Evolutionary conservation across 2,797 vertebrate species (phyloP), one percentile per base, ranked within the genome.

Genomic region (Acanthopagrus latus): DNA sequence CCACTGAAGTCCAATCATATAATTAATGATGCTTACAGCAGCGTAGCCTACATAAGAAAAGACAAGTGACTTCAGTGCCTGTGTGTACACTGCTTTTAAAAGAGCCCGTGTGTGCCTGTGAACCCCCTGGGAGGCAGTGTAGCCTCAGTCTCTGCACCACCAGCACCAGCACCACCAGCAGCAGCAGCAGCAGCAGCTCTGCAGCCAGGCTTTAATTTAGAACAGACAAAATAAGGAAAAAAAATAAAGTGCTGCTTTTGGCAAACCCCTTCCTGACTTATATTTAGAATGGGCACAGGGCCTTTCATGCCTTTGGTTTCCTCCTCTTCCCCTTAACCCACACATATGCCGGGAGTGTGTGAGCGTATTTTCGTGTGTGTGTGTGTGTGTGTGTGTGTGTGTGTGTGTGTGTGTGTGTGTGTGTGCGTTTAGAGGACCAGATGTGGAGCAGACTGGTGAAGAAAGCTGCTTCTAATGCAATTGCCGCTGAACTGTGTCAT

Each of bases 291-390:
- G 84, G 89, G 90, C 92, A 88, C 88, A 85, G 82, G 82, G 91
- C 92, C 92, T 94, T 92, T 93, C 91, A 86, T 94, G 91, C 91
- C 88, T 90, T 93, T 91, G 94, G 93, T 95, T 95, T 93, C 87
- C 91, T 91, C 80, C 83, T 88, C 81, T 94, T 91, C 88, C 90
- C 88, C 82, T 86, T 82, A 86, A 92, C 89, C 92, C 93, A 93
- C 95, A 94, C 89, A 89, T 88, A 92, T 91, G 93, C 92, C 60
- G 86, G 62, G 80, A 77, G 82, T 86, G 83, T 86, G 86, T 85
- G 77, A 56, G 74, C 5, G 23, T 62, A 41, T 80, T 54, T 80
- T 77, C 59, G 12, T 63, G 70, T 52, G 70, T 65, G 55, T 65
- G 55, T 21, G 50, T 60, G 33, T 78, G 47, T 71, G 60, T 72